Conservation (phyloP, 1,140 invertebrate genomes). For the Mactra quadrangularis region DNA sequence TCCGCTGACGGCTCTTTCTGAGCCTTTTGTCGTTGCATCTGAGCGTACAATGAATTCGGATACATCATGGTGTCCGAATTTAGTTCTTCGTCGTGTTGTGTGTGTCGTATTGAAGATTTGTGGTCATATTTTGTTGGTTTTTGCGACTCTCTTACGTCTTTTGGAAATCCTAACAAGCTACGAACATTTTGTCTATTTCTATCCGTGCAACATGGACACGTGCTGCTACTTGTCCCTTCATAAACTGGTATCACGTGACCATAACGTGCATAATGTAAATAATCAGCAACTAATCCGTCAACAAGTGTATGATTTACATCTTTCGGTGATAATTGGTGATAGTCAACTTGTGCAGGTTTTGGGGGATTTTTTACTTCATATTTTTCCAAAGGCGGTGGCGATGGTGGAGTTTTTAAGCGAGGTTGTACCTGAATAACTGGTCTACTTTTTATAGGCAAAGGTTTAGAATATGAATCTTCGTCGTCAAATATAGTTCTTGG, state of each 20-base stretch:
- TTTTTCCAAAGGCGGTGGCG: conserved; percentile 21
- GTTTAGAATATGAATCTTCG: not conserved
- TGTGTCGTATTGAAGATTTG: conserved; percentile 23
- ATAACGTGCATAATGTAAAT: conserved; percentile 74
- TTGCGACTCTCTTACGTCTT: conserved; percentile 5
- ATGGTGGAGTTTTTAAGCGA: conserved; percentile 49
- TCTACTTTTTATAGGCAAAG: conserved; percentile 33
- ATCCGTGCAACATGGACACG: conserved; percentile 74
- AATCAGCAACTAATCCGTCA: conserved; percentile 75
- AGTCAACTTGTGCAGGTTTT: not conserved
- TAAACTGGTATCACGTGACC: conserved; percentile 72
- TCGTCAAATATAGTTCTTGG: conserved; percentile 36
- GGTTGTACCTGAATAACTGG: conserved; percentile 62
- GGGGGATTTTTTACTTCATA: conserved; percentile 8
- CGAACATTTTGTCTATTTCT: conserved; percentile 73
- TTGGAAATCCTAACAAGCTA: conserved; percentile 63
- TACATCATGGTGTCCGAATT: conserved; percentile 22
- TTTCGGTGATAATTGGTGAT: conserved; percentile 42
- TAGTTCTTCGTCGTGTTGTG: conserved; percentile 35
- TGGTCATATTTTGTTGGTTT: conserved; percentile 32
- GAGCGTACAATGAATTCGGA: conserved; percentile 55
- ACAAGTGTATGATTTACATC: conserved; percentile 68
- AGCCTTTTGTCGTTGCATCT: conserved; percentile 25
- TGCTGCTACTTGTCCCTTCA: conserved; percentile 63
- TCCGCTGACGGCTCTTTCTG: conserved; percentile 36